A percentile compares a stretch with the other conserved stretches of the same genome.
Evolutionary conservation across 2,888 invertebrate species (phyloP).

Genomic region (Apotomis capreana): DNA sequence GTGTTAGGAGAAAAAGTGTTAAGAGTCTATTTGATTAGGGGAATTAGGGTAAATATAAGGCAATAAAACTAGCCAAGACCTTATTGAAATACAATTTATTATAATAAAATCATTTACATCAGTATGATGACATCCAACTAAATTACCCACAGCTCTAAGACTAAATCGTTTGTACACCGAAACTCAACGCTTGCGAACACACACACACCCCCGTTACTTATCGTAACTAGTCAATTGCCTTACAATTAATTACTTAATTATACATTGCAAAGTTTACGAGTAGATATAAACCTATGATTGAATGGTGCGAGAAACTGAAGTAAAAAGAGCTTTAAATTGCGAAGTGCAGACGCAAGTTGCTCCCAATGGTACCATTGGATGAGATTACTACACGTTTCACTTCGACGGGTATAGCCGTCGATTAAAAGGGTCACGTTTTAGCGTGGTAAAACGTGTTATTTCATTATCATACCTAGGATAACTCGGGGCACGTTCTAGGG

Average conservation of each 20-base stretch:
- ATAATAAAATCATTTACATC: conserved; percentile 44
- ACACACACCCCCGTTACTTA: conserved; percentile 46
- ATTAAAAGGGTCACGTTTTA: neutral
- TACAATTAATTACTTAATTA: conserved; percentile 40
- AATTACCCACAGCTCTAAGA: conserved; percentile 54
- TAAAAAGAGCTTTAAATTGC: no score
- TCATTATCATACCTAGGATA: no score
- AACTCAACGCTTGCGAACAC: conserved; percentile 47
- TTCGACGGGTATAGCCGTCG: neutral
- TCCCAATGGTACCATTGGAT: no score
- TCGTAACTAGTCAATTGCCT: conserved; percentile 52
- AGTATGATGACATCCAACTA: conserved; percentile 52
- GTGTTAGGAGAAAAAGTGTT: no score
- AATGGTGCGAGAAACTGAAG: neutral
- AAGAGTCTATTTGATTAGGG: neutral
- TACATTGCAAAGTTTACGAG: conserved; percentile 43
- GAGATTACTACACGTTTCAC: no score
- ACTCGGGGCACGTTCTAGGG: no score
- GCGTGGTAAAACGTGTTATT: no score
- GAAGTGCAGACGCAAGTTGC: no score
- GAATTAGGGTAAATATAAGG: neutral
- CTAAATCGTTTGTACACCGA: conserved; percentile 63
- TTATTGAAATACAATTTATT: conserved; percentile 41
- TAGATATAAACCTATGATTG: conserved; percentile 4
- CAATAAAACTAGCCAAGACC: conserved; percentile 23